Percentiles rank a stretch among this genome's conserved stretches.
Conservation (phyloP, 2,888 invertebrate species). For the Drepana falcataria region DNA sequence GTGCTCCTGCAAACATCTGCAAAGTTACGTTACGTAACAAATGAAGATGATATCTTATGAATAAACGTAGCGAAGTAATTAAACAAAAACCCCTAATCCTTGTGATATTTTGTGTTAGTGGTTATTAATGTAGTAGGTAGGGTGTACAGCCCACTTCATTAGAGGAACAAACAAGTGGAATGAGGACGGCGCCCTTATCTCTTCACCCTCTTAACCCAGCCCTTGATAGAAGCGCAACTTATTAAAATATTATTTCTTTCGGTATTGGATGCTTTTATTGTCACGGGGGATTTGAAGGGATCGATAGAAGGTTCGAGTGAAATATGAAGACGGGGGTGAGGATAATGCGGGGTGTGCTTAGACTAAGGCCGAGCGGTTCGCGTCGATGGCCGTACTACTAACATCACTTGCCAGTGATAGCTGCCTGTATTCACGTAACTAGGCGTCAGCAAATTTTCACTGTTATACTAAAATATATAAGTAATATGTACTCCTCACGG, state of each 20-base stretch:
- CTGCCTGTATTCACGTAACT: no score
- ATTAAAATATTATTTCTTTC: slow-evolving; percentile 28
- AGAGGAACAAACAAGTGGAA: slow-evolving; percentile 63
- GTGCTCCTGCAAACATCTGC: no score
- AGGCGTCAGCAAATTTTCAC: no score
- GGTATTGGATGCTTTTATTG: slow-evolving; percentile 30
- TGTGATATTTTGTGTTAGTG: slow-evolving; percentile 45
- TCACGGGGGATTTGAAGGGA: slow-evolving; percentile 29
- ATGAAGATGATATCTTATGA: no score
- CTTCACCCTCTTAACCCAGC: slow-evolving; percentile 55
- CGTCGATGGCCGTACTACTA: no score
- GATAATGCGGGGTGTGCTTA: not conserved
- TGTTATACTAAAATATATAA: no score
- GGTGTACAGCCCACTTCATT: slow-evolving; percentile 68
- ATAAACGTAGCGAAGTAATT: no score
- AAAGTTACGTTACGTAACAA: no score
- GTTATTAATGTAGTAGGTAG: slow-evolving; percentile 53
- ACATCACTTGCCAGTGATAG: no score
- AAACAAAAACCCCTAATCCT: slow-evolving; percentile 13
- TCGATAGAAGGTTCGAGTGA: not conserved
- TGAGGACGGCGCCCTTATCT: slow-evolving; percentile 52
- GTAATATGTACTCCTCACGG: no score
- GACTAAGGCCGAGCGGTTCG: no score
- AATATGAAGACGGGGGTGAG: not conserved
- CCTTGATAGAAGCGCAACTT: slow-evolving; percentile 25